Evolutionary conservation across 1,140 invertebrate genomes (phyloP), one percentile per base, ranked within the genome.

Genomic region (Caenorhabditis briggsae): DNA sequence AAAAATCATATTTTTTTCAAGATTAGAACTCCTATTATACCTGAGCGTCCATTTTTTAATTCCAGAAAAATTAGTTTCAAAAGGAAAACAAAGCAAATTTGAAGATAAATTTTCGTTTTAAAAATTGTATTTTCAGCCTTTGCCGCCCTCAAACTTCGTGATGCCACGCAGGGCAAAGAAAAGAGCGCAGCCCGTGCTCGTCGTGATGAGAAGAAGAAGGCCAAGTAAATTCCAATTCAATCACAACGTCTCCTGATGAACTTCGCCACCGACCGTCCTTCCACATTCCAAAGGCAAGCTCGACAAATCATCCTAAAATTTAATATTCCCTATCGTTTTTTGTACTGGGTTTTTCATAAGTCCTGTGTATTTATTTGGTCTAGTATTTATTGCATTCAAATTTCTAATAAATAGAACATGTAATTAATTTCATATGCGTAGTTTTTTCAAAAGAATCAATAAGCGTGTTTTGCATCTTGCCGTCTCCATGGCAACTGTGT

Each of bases 91-190:
- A 58, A 58, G n/a, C 7, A 18, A 14, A 14, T n/a, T n/a, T 7
- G 5, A 58, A 7, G n/a, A 16, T 7, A 58, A 58, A 18, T n/a
- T n/a, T 58, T n/a, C 16, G 1, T 8, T n/a, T 55, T 20, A 41
- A 43, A 65, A 2, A 43, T 25, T 2, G 16, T 33, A 20, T 46
- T 86, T 86, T 86, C 56, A 86, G 85, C 43, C 43, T 86, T 43
- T 78, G 74, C 64, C 64, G 78, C 48, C 18, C n/a, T 55, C 43
- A 86, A 86, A 48, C 85, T 86, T n/a, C 53, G 53, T 12, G 56
- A 82, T 48, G 50, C 85, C 12, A 86, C 70, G 12, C n/a, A 56
- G 41, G 74, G 55, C 8, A 86, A 86, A 41, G 85, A 82, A 18
- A 48, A 82, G 18, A 78, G 55, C 20, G 14, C 12, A 23, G 70